Conservation (phyloP, 2,797 vertebrate genomes). For the Meriones psammophilus region DNA sequence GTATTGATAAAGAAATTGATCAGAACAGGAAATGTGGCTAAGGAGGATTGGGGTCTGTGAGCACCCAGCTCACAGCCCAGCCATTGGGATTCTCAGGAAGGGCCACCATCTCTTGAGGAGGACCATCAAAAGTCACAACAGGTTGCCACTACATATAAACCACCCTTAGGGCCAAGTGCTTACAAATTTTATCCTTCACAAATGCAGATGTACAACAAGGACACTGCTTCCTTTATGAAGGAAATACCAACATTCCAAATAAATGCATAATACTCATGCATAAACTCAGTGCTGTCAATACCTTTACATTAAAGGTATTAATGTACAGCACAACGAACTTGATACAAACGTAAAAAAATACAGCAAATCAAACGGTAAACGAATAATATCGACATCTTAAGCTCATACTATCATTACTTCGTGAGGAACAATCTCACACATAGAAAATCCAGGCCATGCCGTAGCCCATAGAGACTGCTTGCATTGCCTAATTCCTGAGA, state of each 20-base stretch:
- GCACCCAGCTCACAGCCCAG: not conserved
- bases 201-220: not conserved
- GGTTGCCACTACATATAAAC: not conserved
- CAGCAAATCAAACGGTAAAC: not conserved
- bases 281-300: not conserved
- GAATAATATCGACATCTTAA: not conserved
- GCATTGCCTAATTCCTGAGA: not conserved
- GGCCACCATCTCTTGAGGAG: not conserved
- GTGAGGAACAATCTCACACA: not conserved
- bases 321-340: not conserved
- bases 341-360: not conserved
- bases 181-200: not conserved
- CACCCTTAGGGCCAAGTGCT: not conserved
- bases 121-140: not conserved
- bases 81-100: not conserved
- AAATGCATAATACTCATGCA: not conserved
- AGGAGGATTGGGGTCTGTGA: not conserved
- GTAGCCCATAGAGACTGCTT: not conserved
- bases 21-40: not conserved
- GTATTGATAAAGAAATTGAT: not conserved
- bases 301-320: not conserved
- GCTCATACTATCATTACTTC: not conserved
- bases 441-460: not conserved
- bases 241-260: not conserved
- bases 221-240: not conserved